Base-by-base conservation (phyloP, 2,797 vertebrate species). In the Galaxias olidus region DNA sequence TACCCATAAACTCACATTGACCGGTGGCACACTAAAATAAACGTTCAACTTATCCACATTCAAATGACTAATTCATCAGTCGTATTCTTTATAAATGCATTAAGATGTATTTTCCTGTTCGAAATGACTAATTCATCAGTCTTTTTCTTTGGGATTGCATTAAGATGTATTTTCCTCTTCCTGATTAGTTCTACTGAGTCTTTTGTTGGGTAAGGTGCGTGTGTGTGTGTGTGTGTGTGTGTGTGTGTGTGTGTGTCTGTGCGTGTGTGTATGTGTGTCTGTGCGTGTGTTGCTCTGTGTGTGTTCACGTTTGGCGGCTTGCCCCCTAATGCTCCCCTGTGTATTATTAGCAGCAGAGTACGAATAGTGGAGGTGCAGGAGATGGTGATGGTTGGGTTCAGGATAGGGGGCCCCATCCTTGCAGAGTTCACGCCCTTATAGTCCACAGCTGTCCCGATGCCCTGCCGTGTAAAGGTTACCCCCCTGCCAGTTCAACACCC, bases 311-410 rank as follows among this genome's bases (percentile, higher is more conserved):
- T n/a, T n/a, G 56, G 58, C 42, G 62, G 15, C 63, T 74, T 73
- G 20, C 75, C 61, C 59, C 53, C 56, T 41, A n/a, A 18, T 58
- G 41, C 59, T 53, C 61, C 59, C 19, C 14, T 43, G 52, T 57
- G 47, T 85, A 86, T 86, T 73, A 77, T 77, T 85, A 86, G 74
- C 52, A 10, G 74, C 50, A 12, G 47, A 42, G 55, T 4, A 66
- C 63, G 70, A 85, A 82, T 80, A 78, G 74, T 60, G 52, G 10
- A 47, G 75, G 58, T 56, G 18, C 53, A 49, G 47, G 10, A 15
- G 47, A 15, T 49, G 15, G 47, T 10, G 15, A 14, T 44, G 41
- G 5, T 52, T 52, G 4, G 20, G 52, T 18, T 11, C 52, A 42
- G 63, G 54, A 63, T 61, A 0, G 53, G 69, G 61, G 71, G 69